phyloP scores from a whole-genome alignment of 35 echinoderm and acorn worm genomes.

The Apostichopus japonicus region DNA sequence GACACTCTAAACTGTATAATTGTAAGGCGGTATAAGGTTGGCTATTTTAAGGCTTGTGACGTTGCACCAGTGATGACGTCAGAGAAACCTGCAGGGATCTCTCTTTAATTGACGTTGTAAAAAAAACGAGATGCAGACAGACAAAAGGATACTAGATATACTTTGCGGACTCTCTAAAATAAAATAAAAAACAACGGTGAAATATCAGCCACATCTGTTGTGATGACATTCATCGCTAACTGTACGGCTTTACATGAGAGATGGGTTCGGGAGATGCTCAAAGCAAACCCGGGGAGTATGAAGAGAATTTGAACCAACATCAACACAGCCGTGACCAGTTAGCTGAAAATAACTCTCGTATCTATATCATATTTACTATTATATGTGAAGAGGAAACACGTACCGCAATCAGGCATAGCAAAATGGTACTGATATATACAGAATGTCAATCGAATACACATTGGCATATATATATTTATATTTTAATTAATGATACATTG shows the following conservation, averaged over 20 bases:
- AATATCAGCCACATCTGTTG: background rate
- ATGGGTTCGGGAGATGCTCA: background rate
- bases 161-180: background rate
- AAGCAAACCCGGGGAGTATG: background rate
- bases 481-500: too few relatives aligned
- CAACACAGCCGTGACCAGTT: background rate
- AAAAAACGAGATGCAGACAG: background rate
- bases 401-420: background rate
- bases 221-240: background rate
- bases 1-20: background rate
- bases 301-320: background rate
- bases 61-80: conserved; percentile 8
- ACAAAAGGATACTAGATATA: background rate
- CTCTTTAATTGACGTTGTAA: background rate
- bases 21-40: background rate
- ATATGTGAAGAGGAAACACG: background rate
- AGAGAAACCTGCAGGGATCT: conserved; percentile 7
- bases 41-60: conserved; percentile 1
- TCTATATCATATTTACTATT: background rate
- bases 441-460: too few relatives aligned
- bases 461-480: too few relatives aligned
- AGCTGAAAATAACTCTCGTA: background rate
- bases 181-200: background rate
- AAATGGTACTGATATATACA: too few relatives aligned
- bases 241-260: background rate